These are phyloP conservation scores for Brachionus rotundiformis DNA, from an alignment of 1,140 invertebrate species.

Conservation along the genomic window DNA sequence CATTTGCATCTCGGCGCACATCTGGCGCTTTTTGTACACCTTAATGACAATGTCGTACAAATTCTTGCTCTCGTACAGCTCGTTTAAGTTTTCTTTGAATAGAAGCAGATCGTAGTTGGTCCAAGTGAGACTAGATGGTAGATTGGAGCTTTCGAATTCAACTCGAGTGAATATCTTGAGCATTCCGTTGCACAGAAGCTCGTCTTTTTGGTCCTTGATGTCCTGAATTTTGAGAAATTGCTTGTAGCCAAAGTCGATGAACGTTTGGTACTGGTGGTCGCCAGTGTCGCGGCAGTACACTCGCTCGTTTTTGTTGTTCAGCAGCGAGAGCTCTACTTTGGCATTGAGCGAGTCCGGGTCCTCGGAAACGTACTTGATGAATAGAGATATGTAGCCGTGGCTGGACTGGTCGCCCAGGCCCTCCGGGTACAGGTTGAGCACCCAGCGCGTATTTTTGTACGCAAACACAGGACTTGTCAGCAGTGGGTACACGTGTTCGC, in stretches of 20 bases:
- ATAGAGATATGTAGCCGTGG: slow-evolving; percentile 42
- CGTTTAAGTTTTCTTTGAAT: slow-evolving; percentile 49
- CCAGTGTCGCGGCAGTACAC: slow-evolving; percentile 50
- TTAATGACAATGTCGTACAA: slow-evolving; percentile 45
- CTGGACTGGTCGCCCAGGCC: slow-evolving; percentile 45
- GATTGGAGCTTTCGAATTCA: slow-evolving; percentile 32
- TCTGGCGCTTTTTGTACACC: not conserved
- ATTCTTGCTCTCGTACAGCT: slow-evolving; percentile 38
- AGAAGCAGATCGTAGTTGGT: slow-evolving; percentile 33
- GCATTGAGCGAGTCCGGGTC: slow-evolving; percentile 43
- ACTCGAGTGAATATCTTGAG: slow-evolving; percentile 42
- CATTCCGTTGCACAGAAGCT: slow-evolving; percentile 28
- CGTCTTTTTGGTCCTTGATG: slow-evolving; percentile 40
- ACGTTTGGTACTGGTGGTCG: slow-evolving; percentile 50
- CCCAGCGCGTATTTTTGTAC: slow-evolving; percentile 49
- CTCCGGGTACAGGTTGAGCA: slow-evolving; percentile 49
- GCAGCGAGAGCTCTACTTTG: slow-evolving; percentile 33
- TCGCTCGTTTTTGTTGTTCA: slow-evolving; percentile 48
- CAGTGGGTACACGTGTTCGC: slow-evolving; percentile 22
- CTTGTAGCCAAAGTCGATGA: slow-evolving; percentile 51
- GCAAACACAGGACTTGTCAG: slow-evolving; percentile 36
- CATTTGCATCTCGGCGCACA: not conserved
- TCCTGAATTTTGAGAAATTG: slow-evolving; percentile 49
- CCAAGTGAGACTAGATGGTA: slow-evolving; percentile 44
- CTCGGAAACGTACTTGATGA: slow-evolving; percentile 48